Evolutionary conservation across 1,140 invertebrate species (phyloP).

Genomic region (Venustaconcha ellipsiformis): DNA sequence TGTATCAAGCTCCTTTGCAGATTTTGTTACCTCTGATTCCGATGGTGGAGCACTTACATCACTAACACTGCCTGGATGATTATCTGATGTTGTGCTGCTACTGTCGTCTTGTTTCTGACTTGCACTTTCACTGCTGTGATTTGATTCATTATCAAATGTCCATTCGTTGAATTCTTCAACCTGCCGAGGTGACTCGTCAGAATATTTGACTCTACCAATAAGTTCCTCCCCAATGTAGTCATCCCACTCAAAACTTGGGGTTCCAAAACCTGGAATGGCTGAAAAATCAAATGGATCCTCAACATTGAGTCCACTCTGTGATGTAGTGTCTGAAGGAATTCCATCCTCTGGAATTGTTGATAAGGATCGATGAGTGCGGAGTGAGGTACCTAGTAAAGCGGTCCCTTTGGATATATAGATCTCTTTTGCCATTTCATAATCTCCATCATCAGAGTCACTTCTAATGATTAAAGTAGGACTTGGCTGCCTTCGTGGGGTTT

Average conservation of each 20-base stretch:
- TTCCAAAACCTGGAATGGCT: slow-evolving; percentile 13
- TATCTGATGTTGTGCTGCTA: neutral
- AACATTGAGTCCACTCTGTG: slow-evolving; percentile 46
- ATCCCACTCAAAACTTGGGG: slow-evolving; percentile 62
- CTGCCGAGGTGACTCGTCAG: slow-evolving; percentile 37
- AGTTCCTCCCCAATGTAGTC: slow-evolving; percentile 57
- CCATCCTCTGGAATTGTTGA: slow-evolving; percentile 61
- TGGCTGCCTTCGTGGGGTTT: neutral
- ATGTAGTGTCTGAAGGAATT: slow-evolving; percentile 40
- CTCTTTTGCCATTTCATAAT: slow-evolving; percentile 47
- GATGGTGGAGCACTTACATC: slow-evolving; percentile 17
- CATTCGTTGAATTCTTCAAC: slow-evolving; percentile 55
- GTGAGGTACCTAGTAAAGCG: slow-evolving; percentile 33
- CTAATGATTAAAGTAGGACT: slow-evolving; percentile 13
- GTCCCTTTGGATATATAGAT: slow-evolving; percentile 58
- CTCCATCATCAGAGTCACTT: slow-evolving; percentile 23
- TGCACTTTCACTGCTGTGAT: slow-evolving; percentile 34
- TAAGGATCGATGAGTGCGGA: slow-evolving; percentile 38
- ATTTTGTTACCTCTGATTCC: slow-evolving; percentile 14
- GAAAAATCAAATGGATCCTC: slow-evolving; percentile 44
- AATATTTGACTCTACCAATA: slow-evolving; percentile 40
- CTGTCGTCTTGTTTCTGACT: slow-evolving; percentile 33
- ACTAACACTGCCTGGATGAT: slow-evolving; percentile 26
- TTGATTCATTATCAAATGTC: slow-evolving; percentile 50
- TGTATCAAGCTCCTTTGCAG: slow-evolving; percentile 16